phyloP scores from a whole-genome alignment of 2,888 invertebrate species.

The Pachycephus smyrnensis region DNA sequence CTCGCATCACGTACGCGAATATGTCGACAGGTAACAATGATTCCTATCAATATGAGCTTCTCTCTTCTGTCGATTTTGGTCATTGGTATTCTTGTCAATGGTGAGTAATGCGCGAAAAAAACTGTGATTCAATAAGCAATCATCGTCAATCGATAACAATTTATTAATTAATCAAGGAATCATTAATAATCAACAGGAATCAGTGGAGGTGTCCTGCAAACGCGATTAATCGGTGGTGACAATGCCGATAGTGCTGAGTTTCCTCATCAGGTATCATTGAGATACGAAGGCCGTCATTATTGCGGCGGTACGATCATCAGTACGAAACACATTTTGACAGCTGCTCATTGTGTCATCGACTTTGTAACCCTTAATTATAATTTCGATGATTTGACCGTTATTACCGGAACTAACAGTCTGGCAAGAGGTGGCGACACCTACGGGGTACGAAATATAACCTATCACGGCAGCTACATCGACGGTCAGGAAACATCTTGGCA shows the following conservation, averaged over 20 bases:
- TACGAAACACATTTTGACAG: constrained; percentile 41
- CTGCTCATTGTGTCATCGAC: constrained; percentile 43
- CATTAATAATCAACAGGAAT: neutral
- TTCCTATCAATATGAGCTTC: neutral
- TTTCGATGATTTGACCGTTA: constrained; percentile 23
- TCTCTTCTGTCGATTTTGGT: neutral
- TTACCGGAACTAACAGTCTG: constrained; percentile 25
- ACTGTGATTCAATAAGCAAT: too few species aligned
- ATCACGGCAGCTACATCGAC: constrained; percentile 14
- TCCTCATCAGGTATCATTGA: constrained; percentile 46
- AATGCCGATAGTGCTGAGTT: constrained; percentile 37
- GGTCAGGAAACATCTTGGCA: constrained; percentile 22
- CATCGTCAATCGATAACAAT: neutral
- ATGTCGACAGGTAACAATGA: neutral
- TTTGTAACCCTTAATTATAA: neutral
- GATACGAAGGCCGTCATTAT: constrained; percentile 28
- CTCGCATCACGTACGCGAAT: neutral
- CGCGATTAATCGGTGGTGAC: constrained; percentile 39
- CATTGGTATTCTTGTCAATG: neutral
- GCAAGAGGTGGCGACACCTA: constrained; percentile 25
- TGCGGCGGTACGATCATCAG: constrained; percentile 48
- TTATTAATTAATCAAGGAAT: neutral
- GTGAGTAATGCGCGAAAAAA: neutral
- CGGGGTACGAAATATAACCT: constrained; percentile 21
- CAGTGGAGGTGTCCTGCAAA: neutral